Evolutionary conservation across 2,113 vertebrate genomes (phyloP).

Genomic region (Notechis scutatus): DNA sequence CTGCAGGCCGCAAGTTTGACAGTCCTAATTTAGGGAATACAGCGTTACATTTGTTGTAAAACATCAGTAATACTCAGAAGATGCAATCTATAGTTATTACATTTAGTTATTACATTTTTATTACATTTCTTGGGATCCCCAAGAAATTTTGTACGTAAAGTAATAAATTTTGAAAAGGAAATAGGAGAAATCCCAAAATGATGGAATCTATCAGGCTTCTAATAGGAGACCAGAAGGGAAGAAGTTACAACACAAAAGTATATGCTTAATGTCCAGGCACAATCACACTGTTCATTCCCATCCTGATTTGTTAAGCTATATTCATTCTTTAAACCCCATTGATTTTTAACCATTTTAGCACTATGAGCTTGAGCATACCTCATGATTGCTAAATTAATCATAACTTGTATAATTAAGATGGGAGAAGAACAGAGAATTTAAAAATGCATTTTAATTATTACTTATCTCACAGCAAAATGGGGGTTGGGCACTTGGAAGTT

Average conservation of each 20-base stretch:
- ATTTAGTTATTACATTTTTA: too few species aligned
- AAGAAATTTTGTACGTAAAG: background rate
- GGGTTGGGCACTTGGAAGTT: background rate
- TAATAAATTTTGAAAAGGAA: background rate
- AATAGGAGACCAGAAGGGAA: background rate
- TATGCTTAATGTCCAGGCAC: background rate
- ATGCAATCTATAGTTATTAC: background rate
- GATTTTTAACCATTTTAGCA: background rate
- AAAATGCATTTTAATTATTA: background rate
- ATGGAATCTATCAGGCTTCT: background rate
- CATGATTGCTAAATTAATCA: background rate
- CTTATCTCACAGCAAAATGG: background rate
- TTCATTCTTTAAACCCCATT: background rate
- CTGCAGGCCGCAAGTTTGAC: too few species aligned
- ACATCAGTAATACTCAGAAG: background rate
- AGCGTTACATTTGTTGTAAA: background rate
- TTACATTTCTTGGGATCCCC: background rate
- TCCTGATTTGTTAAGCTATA: background rate
- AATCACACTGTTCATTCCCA: background rate
- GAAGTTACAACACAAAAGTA: background rate
- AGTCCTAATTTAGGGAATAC: background rate
- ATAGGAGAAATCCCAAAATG: background rate
- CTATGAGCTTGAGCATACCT: background rate
- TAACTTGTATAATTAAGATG: background rate
- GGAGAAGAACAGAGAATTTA: background rate